Percentiles rank a stretch among this genome's conserved stretches.
Conservation (phyloP, 2,888 invertebrate genomes). For the Lathronympha strigana region DNA sequence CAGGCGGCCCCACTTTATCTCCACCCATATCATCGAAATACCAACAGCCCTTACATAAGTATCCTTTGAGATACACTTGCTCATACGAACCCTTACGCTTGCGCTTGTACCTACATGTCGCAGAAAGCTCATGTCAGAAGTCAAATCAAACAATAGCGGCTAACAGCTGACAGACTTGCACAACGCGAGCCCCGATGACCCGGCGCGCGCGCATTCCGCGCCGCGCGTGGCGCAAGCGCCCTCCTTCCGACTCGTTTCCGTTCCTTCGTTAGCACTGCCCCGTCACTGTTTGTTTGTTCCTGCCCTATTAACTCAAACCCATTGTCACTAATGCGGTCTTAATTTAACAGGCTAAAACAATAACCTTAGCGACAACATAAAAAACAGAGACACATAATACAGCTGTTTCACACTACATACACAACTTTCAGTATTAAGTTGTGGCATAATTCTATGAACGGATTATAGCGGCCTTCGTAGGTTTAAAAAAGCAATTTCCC, state of each 20-base stretch:
- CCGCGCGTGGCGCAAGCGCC: slow-evolving; percentile 29
- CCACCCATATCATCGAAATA: background rate
- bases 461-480: slow-evolving; percentile 5
- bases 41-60: background rate
- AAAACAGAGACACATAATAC: background rate
- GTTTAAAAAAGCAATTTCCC: slow-evolving; percentile 26
- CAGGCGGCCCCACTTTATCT: background rate
- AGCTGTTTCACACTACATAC: background rate
- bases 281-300: slow-evolving; percentile 1
- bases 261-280: slow-evolving; percentile 21
- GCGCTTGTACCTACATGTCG: background rate
- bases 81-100: background rate
- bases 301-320: background rate
- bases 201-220: slow-evolving; percentile 27
- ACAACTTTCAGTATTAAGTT: slow-evolving; percentile 2
- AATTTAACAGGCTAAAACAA: background rate
- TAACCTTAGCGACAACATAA: background rate
- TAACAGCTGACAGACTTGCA: slow-evolving; percentile 19
- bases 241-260: slow-evolving; percentile 33
- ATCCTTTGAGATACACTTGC: background rate
- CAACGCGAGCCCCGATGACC: slow-evolving; percentile 25
- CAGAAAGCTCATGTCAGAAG: slow-evolving; percentile 20
- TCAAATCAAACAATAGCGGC: slow-evolving; percentile 24
- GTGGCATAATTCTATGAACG: background rate
- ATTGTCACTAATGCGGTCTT: background rate